Evolutionary conservation across 2,888 invertebrate species (phyloP).

Genomic region (Coremacera marginata): DNA sequence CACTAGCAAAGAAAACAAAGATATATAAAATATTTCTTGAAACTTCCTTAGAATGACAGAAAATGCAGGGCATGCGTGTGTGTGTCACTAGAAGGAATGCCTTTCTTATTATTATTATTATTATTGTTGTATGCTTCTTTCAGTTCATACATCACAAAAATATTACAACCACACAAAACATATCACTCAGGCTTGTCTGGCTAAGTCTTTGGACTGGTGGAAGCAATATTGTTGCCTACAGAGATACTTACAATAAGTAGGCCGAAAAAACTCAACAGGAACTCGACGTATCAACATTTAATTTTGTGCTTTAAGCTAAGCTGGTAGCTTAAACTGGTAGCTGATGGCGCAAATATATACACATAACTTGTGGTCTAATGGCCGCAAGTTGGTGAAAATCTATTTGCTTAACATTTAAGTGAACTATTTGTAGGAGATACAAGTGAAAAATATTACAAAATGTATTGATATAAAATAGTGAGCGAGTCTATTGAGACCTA

Average conservation of each 20-base stretch:
- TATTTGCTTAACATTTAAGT: too few relatives aligned
- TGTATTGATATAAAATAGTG: too few relatives aligned
- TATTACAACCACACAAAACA: neutral
- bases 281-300: neutral
- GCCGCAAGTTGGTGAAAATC: too few relatives aligned
- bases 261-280: neutral
- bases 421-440: too few relatives aligned
- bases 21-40: neutral
- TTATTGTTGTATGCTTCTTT: constrained; percentile 38
- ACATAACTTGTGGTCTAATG: too few relatives aligned
- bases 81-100: constrained; percentile 43
- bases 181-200: neutral
- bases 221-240: neutral
- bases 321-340: too few relatives aligned
- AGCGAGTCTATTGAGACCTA: too few relatives aligned
- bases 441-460: too few relatives aligned
- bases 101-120: constrained; percentile 7
- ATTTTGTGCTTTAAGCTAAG: too few relatives aligned
- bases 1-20: neutral
- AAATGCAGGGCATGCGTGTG: constrained; percentile 44
- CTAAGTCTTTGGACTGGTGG: too few relatives aligned
- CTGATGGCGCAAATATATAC: too few relatives aligned
- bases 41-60: constrained; percentile 6
- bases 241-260: neutral
- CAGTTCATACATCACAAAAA: constrained; percentile 26